Percentiles rank a stretch among this genome's conserved stretches.
Conservation (phyloP, 2,797 vertebrate species). For the Anguilla obscura region DNA sequence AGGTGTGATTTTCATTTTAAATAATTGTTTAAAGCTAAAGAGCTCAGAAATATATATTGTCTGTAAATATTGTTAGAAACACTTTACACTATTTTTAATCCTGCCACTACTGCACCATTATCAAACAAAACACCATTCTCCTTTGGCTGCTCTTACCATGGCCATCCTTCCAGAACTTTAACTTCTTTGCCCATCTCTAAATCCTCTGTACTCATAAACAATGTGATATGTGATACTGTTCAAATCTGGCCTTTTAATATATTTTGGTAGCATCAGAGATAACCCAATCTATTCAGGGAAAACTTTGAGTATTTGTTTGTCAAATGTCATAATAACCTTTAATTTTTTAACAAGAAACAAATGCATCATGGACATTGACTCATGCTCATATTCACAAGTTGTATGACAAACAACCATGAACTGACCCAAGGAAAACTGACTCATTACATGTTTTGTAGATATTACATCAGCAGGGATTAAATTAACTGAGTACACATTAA, state of each 20-base stretch:
- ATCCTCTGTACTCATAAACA: neutral
- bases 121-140: neutral
- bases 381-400: constrained; percentile 3
- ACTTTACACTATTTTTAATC: neutral
- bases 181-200: neutral
- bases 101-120: neutral
- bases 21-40: neutral
- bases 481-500: neutral
- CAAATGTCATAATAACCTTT: neutral
- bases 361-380: constrained; percentile 4
- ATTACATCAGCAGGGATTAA: neutral
- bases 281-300: neutral
- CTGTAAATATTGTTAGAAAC: neutral
- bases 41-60: neutral
- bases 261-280: neutral
- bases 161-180: neutral
- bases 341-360: neutral
- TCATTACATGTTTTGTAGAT: neutral
- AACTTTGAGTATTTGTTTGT: neutral
- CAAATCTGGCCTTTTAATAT: neutral
- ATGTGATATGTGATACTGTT: neutral
- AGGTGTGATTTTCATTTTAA: neutral
- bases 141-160: neutral
- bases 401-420: neutral
- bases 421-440: neutral